phyloP scores from a whole-genome alignment of 2,113 vertebrate species.

The Laterallus jamaicensis region DNA sequence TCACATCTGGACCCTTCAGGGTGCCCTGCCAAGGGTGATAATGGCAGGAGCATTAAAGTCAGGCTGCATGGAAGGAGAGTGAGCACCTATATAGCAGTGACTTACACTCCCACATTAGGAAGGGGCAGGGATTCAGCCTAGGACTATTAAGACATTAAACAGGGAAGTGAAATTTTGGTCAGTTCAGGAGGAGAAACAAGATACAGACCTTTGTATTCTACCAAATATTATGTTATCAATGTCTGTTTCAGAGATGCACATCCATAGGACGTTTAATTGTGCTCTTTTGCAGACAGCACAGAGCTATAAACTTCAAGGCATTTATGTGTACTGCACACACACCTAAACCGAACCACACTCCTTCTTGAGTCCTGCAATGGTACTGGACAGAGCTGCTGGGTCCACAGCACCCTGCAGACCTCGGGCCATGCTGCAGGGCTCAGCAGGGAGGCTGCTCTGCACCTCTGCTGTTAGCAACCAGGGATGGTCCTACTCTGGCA shows the following conservation, averaged over 20 bases:
- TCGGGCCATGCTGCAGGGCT: background rate
- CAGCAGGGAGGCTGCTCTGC: background rate
- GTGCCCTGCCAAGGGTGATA: background rate
- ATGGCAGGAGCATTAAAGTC: background rate
- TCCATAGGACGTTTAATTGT: background rate
- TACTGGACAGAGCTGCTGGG: no score
- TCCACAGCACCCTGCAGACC: background rate
- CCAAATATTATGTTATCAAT: background rate
- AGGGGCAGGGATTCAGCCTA: background rate
- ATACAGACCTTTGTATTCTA: background rate
- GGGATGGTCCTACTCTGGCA: background rate
- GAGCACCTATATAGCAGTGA: background rate
- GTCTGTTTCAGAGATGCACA: background rate
- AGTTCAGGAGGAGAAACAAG: background rate
- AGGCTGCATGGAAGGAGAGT: background rate
- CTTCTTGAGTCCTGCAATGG: background rate
- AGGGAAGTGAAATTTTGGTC: background rate
- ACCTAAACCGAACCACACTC: no score
- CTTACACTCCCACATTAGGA: background rate
- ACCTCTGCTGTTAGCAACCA: accelerated
- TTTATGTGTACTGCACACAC: background rate
- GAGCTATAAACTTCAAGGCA: background rate
- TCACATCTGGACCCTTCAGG: background rate
- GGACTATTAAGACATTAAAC: background rate
- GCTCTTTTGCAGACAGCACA: background rate